A percentile compares a stretch with the other conserved stretches of the same genome.
Conservation (phyloP, 2,888 invertebrate genomes). For the Lycophotia porphyrea region DNA sequence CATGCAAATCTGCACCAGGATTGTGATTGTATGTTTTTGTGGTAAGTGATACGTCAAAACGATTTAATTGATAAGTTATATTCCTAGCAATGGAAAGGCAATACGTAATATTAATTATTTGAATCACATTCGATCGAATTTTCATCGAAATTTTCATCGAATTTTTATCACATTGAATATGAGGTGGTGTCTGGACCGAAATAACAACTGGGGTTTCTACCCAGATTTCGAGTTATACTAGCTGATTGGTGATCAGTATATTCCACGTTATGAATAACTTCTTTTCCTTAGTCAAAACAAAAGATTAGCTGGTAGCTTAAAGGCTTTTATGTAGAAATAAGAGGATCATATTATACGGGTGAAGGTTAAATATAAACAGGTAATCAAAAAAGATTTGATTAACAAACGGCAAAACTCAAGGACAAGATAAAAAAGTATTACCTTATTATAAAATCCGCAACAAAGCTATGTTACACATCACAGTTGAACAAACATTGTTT, state of each 20-base stretch:
- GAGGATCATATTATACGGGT: neutral
- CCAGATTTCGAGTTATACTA: too few relatives aligned
- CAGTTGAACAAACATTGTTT: slow-evolving; percentile 14
- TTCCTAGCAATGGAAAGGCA: neutral
- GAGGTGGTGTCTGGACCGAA: too few relatives aligned
- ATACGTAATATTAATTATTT: too few relatives aligned
- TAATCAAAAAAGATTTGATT: neutral
- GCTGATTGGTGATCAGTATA: too few relatives aligned
- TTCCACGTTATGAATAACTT: too few relatives aligned
- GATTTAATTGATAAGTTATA: neutral
- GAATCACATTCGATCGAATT: too few relatives aligned
- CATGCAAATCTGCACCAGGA: slow-evolving; percentile 77
- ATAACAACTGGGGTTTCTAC: too few relatives aligned
- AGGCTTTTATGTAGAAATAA: neutral
- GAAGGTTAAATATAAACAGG: slow-evolving; percentile 1
- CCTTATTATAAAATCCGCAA: slow-evolving; percentile 11
- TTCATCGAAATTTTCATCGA: too few relatives aligned
- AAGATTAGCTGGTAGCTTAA: neutral
- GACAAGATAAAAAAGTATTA: slow-evolving; percentile 25
- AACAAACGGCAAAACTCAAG: neutral
- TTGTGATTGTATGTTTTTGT: slow-evolving; percentile 81
- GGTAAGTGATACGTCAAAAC: slow-evolving; percentile 73
- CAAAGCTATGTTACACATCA: neutral
- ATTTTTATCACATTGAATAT: too few relatives aligned
- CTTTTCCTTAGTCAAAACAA: neutral